These are phyloP conservation scores for Batillaria attramentaria DNA, from an alignment of 1,140 invertebrate genomes.

Conservation along the genomic window DNA sequence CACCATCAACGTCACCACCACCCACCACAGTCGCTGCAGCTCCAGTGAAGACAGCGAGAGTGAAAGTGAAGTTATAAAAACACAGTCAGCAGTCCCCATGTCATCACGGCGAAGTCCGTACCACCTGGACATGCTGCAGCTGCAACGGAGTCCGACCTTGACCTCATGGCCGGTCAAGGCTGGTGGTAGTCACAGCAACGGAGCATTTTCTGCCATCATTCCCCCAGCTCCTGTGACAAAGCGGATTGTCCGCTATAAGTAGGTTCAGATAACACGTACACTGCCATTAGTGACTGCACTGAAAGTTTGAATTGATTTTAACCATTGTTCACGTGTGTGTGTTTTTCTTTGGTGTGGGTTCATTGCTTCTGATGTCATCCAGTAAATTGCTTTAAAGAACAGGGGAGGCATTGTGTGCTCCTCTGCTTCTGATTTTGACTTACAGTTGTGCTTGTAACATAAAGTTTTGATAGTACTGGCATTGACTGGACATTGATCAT, in stretches of 20 bases:
- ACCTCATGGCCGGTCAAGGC: constrained; percentile 1
- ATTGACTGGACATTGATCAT: too few species aligned
- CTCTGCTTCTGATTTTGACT: too few species aligned
- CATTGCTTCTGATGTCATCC: too few species aligned
- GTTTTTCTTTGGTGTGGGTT: too few species aligned
- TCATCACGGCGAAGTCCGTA: constrained; percentile 17
- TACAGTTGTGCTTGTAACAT: too few species aligned
- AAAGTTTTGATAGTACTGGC: too few species aligned
- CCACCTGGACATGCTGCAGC: constrained; percentile 12
- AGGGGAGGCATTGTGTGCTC: too few species aligned
- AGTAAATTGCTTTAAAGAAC: too few species aligned
- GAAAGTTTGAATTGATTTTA: too few species aligned
- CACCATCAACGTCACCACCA: neutral
- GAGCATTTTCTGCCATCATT: neutral
- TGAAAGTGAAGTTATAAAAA: constrained; percentile 14
- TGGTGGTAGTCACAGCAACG: neutral
- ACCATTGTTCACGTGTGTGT: too few species aligned
- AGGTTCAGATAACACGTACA: neutral
- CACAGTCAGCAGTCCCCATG: constrained; percentile 17
- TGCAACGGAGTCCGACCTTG: constrained; percentile 1
- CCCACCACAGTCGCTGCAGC: neutral
- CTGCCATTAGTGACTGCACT: too few species aligned
- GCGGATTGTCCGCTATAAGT: constrained; percentile 25
- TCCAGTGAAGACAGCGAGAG: constrained; percentile 22
- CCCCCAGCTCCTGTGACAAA: constrained; percentile 15